phyloP scores from a whole-genome alignment of 2,888 invertebrate genomes.

The Nemoura dubitans region DNA sequence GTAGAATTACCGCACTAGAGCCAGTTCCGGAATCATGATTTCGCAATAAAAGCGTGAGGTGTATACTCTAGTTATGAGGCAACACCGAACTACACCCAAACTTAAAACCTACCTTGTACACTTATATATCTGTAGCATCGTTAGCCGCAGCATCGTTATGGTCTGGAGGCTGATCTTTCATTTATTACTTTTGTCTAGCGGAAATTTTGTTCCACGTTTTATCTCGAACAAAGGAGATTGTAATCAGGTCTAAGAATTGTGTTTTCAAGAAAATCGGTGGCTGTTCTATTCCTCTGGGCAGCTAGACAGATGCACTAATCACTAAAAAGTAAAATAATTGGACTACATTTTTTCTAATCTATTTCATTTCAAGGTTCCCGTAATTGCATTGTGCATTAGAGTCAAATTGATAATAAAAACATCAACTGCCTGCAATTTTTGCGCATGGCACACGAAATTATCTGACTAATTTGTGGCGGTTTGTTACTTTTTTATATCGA shows the following conservation, averaged over 20 bases:
- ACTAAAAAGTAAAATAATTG: not conserved
- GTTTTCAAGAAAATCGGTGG: too few species aligned
- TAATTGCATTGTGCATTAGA: too few species aligned
- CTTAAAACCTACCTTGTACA: too few species aligned
- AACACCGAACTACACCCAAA: not conserved
- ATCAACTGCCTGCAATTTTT: too few species aligned
- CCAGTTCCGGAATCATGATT: conserved; percentile 3
- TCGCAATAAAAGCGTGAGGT: not conserved
- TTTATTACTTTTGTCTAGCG: not conserved
- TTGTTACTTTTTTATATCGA: too few species aligned
- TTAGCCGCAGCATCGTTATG: not conserved
- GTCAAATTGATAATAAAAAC: too few species aligned
- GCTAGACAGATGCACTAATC: not conserved
- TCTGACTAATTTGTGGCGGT: too few species aligned
- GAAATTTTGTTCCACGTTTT: not conserved
- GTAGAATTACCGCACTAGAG: not conserved
- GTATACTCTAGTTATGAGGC: not conserved
- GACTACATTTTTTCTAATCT: not conserved
- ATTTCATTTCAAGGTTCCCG: not conserved
- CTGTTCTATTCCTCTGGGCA: too few species aligned
- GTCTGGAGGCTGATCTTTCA: not conserved
- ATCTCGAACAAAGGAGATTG: not conserved
- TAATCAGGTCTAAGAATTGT: too few species aligned
- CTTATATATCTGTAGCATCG: not conserved
- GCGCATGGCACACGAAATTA: too few species aligned